These are phyloP conservation scores for Rhizoglyphus robini DNA, from an alignment of 1,140 invertebrate species.

Conservation along the genomic window DNA sequence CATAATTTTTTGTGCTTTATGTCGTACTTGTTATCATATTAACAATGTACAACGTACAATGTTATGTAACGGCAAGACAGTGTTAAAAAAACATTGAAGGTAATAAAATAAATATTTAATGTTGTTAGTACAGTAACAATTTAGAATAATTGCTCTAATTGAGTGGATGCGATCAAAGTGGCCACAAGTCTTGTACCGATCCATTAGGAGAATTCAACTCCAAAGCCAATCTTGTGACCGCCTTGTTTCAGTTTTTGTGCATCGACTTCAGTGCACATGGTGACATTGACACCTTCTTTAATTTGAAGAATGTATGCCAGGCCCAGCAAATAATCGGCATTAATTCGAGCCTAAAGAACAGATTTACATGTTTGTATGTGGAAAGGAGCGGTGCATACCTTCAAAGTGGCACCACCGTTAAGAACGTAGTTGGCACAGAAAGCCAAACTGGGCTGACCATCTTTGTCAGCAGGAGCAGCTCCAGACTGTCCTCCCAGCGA, in stretches of 20 bases:
- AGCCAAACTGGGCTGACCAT: neutral
- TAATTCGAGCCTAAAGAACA: neutral
- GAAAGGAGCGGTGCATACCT: neutral
- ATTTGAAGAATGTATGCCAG: neutral
- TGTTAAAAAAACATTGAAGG: too few relatives aligned
- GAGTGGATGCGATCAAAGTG: too few relatives aligned
- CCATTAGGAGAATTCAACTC: neutral
- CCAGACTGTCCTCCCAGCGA: neutral
- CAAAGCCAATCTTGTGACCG: slow-evolving; percentile 3
- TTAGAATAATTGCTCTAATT: too few relatives aligned
- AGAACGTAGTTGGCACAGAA: neutral
- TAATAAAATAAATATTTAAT: too few relatives aligned
- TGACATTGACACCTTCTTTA: neutral
- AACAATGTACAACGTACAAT: too few relatives aligned
- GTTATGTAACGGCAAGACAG: too few relatives aligned
- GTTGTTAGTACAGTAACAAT: too few relatives aligned
- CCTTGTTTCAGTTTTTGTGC: slow-evolving; percentile 7
- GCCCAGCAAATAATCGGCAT: neutral
- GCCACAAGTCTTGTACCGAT: too few relatives aligned
- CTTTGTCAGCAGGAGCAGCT: neutral
- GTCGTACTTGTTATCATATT: too few relatives aligned
- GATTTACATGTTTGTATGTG: neutral
- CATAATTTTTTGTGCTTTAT: too few relatives aligned
- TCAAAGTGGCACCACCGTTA: neutral
- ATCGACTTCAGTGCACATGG: neutral